phyloP scores from a whole-genome alignment of 2,113 vertebrate species.

The Megaceryle torquata region DNA sequence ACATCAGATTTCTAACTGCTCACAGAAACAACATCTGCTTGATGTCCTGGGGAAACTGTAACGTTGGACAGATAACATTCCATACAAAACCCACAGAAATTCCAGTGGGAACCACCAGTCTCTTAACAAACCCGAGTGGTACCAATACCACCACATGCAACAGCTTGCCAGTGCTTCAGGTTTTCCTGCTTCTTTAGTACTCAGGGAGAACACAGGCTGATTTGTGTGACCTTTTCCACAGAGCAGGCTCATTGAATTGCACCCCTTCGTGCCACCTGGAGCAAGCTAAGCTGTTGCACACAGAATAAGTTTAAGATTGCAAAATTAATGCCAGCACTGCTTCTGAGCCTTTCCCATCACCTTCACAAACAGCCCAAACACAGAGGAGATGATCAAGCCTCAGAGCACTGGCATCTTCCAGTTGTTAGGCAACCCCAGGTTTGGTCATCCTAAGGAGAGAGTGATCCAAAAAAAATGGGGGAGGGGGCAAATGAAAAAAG shows the following conservation, averaged over 20 bases:
- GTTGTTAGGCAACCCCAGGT: background rate
- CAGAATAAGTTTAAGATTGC: background rate
- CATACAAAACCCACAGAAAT: background rate
- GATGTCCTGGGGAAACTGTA: background rate
- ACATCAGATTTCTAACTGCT: background rate
- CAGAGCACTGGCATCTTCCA: background rate
- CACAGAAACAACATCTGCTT: background rate
- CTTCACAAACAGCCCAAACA: background rate
- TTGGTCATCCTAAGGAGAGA: background rate
- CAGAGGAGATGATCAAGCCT: background rate
- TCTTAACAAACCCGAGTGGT: background rate
- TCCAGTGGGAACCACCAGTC: background rate
- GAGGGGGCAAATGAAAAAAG: background rate
- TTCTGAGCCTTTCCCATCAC: background rate
- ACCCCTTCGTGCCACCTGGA: background rate
- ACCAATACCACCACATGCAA: background rate
- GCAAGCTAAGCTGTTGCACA: accelerated
- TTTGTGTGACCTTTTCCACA: background rate
- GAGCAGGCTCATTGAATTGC: background rate
- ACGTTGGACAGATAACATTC: background rate
- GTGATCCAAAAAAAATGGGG: background rate
- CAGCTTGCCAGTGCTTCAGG: background rate
- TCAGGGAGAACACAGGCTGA: background rate
- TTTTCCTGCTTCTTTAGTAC: background rate
- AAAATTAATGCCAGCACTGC: background rate